These are phyloP conservation scores for Tetraneura akinire DNA, from an alignment of 1,140 invertebrate species.

Conservation along the genomic window DNA sequence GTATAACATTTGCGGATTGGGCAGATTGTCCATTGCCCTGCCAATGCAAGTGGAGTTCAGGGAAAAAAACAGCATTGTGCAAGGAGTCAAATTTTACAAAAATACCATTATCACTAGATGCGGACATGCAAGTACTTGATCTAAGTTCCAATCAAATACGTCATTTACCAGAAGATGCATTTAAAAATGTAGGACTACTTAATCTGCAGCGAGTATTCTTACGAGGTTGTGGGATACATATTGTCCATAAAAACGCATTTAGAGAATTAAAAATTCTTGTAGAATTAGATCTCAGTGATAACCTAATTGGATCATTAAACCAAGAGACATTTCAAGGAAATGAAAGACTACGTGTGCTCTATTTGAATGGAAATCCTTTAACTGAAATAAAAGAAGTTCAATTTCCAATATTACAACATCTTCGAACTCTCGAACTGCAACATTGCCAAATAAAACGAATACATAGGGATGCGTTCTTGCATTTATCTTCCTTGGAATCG, in stretches of 20 bases:
- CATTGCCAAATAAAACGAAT: slow-evolving; percentile 74
- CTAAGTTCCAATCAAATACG: slow-evolving; percentile 78
- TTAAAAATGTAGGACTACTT: slow-evolving; percentile 74
- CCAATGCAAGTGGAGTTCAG: slow-evolving; percentile 84
- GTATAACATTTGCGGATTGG: slow-evolving; percentile 66
- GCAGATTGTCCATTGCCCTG: slow-evolving; percentile 79
- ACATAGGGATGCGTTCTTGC: slow-evolving; percentile 71
- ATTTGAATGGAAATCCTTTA: slow-evolving; percentile 73
- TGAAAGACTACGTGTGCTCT: slow-evolving; percentile 69
- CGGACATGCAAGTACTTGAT: slow-evolving; percentile 84
- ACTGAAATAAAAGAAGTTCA: slow-evolving; percentile 65
- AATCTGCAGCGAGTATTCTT: slow-evolving; percentile 83
- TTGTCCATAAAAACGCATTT: slow-evolving; percentile 80
- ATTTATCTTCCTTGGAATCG: slow-evolving; percentile 69
- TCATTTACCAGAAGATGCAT: slow-evolving; percentile 75
- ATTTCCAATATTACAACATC: slow-evolving; percentile 72
- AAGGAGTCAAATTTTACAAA: slow-evolving; percentile 73
- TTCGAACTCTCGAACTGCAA: slow-evolving; percentile 73
- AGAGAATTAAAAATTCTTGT: slow-evolving; percentile 82
- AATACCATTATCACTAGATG: slow-evolving; percentile 72
- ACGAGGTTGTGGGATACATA: slow-evolving; percentile 70
- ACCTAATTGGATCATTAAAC: slow-evolving; percentile 69
- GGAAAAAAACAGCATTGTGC: slow-evolving; percentile 84
- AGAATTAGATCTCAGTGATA: slow-evolving; percentile 81
- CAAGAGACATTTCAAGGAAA: slow-evolving; percentile 75